phyloP scores from a whole-genome alignment of 2,888 invertebrate species.

The Philonicus albiceps region DNA sequence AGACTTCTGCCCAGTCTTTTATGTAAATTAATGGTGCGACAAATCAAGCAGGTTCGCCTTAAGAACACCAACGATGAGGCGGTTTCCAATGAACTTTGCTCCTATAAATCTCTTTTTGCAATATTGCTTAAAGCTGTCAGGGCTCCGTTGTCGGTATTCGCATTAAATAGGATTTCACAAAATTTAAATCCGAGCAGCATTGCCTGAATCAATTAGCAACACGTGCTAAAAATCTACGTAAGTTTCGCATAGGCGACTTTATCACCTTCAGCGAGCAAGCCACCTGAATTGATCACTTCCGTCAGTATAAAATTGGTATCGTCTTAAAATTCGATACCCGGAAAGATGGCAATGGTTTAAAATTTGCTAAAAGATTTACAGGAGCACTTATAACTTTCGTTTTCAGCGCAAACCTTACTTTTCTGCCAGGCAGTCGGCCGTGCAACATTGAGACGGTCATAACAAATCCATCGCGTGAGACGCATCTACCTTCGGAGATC shows the following conservation, averaged over 20 bases:
- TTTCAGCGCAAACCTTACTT: constrained; percentile 17
- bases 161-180: constrained; percentile 4
- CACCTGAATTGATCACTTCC: constrained; percentile 40
- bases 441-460: background rate
- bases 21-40: constrained; percentile 6
- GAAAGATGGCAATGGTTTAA: constrained; percentile 6
- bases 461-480: constrained; percentile 40
- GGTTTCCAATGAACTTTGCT: constrained; percentile 11
- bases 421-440: background rate
- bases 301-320: background rate
- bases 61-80: constrained; percentile 6
- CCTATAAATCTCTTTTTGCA: background rate
- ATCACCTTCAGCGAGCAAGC: constrained; percentile 1
- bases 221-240: background rate
- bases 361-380: background rate
- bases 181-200: constrained; percentile 9
- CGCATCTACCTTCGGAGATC: constrained; percentile 18
- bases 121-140: background rate
- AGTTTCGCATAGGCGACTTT: background rate
- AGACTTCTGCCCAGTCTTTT: background rate
- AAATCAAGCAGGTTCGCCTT: background rate
- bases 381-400: constrained; percentile 29
- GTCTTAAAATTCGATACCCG: background rate
- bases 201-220: background rate
- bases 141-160: background rate